These are phyloP conservation scores for Triplophysa yarkandensis DNA, from an alignment of 2,797 vertebrate genomes.

Conservation along the genomic window DNA sequence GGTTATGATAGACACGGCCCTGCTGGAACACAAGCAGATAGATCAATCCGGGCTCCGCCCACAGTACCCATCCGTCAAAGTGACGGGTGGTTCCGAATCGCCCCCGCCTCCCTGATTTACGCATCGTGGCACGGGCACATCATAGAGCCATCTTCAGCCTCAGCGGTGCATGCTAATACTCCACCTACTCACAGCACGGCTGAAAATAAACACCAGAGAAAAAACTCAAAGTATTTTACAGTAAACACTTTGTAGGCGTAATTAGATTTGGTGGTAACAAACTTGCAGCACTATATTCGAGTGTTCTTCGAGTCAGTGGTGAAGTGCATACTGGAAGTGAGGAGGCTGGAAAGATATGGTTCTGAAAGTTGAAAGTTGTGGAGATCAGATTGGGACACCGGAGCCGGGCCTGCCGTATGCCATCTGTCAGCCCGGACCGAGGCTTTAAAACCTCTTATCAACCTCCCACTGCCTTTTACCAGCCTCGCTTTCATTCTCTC, in stretches of 20 bases:
- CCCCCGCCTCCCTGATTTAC: slow-evolving; percentile 35
- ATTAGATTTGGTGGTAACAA: background rate
- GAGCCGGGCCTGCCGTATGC: background rate
- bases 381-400: background rate
- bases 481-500: background rate
- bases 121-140: slow-evolving; percentile 6
- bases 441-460: background rate
- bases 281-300: background rate
- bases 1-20: slow-evolving; percentile 41
- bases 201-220: slow-evolving; percentile 2
- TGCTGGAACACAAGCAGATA: slow-evolving; percentile 49
- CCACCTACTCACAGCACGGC: background rate
- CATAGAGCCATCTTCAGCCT: background rate
- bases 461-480: background rate
- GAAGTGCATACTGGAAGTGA: background rate
- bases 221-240: background rate
- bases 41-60: slow-evolving; percentile 49
- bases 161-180: background rate
- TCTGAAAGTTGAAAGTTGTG: background rate
- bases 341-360: background rate
- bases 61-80: slow-evolving; percentile 40
- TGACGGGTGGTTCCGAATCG: slow-evolving; percentile 38
- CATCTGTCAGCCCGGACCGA: slow-evolving; percentile 4
- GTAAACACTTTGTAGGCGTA: background rate
- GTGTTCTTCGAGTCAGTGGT: background rate